Evolutionary conservation across 2,113 vertebrate genomes (phyloP).

Genomic region (Falco punctatus): DNA sequence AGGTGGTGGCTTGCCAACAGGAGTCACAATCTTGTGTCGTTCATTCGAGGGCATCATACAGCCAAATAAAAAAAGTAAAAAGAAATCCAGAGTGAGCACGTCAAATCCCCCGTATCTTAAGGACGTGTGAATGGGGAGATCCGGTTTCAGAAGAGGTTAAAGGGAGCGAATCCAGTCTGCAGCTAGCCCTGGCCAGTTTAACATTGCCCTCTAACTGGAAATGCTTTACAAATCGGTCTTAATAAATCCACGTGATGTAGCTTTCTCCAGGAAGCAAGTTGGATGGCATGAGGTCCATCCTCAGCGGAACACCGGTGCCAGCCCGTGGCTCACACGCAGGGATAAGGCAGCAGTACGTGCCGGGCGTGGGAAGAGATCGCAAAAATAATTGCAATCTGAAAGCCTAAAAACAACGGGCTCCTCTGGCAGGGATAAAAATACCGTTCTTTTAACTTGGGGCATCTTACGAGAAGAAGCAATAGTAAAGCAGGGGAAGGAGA

Average conservation of each 20-base stretch:
- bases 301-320: background rate
- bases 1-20: background rate
- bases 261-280: background rate
- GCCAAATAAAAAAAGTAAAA: background rate
- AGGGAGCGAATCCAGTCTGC: background rate
- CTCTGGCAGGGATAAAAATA: background rate
- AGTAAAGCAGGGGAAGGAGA: background rate
- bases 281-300: background rate
- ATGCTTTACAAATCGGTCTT: background rate
- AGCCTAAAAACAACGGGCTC: background rate
- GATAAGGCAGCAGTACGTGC: background rate
- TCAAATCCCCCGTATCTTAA: background rate
- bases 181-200: background rate
- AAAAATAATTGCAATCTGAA: background rate
- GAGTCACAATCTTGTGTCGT: background rate
- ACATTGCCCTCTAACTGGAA: background rate
- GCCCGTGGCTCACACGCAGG: accelerated
- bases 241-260: too few relatives aligned
- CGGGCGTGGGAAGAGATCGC: background rate
- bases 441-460: background rate
- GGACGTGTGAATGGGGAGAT: background rate
- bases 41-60: background rate
- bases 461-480: background rate
- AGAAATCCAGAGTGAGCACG: background rate
- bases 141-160: background rate